phyloP scores from a whole-genome alignment of 2,113 vertebrate genomes.

The Scomber scombrus region DNA sequence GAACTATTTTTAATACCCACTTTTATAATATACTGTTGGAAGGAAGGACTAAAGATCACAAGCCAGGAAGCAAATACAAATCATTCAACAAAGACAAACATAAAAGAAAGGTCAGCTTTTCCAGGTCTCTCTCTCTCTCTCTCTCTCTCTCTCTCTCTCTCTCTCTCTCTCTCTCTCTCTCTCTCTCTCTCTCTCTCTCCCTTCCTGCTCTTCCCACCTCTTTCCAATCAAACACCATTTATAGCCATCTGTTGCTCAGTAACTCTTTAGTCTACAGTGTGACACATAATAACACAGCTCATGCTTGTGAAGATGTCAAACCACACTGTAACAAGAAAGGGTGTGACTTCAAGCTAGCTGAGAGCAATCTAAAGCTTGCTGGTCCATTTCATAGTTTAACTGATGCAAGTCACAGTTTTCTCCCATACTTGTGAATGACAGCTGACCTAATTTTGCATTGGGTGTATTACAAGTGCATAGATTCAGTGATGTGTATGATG shows the following conservation, averaged over 20 bases:
- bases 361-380: neutral
- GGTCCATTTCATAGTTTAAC: neutral
- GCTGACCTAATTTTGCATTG: neutral
- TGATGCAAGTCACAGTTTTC: conserved; percentile 6
- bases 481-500: neutral
- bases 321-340: neutral
- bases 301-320: neutral
- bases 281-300: neutral
- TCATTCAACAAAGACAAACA: conserved; percentile 36
- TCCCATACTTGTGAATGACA: conserved; percentile 6
- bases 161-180: no score
- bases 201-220: neutral
- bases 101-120: conserved; percentile 45
- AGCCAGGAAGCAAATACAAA: conserved; percentile 22
- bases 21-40: conserved; percentile 26
- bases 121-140: conserved; percentile 12
- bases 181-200: neutral
- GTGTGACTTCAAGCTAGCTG: neutral
- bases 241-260: conserved; percentile 9
- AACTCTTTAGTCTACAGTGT: neutral
- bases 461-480: neutral
- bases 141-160: no score
- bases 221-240: conserved; percentile 29
- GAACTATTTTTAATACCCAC: conserved; percentile 42
- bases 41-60: conserved; percentile 16